Evolutionary conservation across 2,888 invertebrate genomes (phyloP), one percentile per base, ranked within the genome.

Genomic region (Panzeria rudis): DNA sequence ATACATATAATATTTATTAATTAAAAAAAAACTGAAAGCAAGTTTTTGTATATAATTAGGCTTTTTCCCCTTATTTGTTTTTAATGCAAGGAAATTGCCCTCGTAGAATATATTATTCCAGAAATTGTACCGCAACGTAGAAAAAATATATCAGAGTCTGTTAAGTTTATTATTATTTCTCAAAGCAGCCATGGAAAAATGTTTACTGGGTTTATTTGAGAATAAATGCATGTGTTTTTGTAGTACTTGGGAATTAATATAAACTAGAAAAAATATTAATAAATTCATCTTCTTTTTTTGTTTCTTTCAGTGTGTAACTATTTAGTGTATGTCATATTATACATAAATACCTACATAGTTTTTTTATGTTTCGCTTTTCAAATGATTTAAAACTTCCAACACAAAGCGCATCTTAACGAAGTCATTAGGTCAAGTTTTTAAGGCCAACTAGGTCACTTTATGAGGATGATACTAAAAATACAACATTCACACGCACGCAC

Each of bases 351-450:
- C 13, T 61, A 32, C n/a, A 17, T 13, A 9, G 20, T 32, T 23
- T 50, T 41, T 72, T 54, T 62, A 32, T 44, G 9, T 76, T 76
- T 68, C 0, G n/a, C 68, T 61, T 61, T 79, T 68, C 64, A 54
- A 66, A 82, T 76, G 68, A 71, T 81, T 82, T 81, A 76, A 83
- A 82, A 84, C 84, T 84, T 84, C 76, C 77, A 84, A 73, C 72
- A 81, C 72, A 84, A 75, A 81, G 85, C 84, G 83, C 84, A 83
- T 83, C 81, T 79, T 78, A 87, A 87, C 84, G 84, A 87, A 87
- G 87, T 84, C 86, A 87, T 85, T 87, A 76, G 87, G 87, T 87
- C 86, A 87, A 87, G 87, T 86, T 87, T 87, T 87, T 86, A 86
- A 85, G 86, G 83, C 83, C 85, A 87, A 87, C 83, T 87, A 77